Percentiles rank a stretch among this genome's conserved stretches.
Evolutionary conservation across 2,797 vertebrate species (phyloP).

Genomic region (Euphonia xanthogaster): DNA sequence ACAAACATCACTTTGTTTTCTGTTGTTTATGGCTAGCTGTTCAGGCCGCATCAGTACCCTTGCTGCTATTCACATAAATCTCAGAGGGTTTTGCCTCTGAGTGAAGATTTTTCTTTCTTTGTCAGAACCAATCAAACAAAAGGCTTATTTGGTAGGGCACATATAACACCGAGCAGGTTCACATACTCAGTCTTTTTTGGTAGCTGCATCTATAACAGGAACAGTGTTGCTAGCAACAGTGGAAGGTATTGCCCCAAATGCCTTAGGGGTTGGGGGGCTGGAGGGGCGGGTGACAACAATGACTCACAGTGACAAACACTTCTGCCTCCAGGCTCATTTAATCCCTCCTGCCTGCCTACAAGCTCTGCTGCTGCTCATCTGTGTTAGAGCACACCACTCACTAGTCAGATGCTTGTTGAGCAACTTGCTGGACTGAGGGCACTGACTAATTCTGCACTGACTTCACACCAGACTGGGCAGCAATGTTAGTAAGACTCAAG

Average conservation of each 20-base stretch:
- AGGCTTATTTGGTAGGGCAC: neutral
- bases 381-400: neutral
- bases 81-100: neutral
- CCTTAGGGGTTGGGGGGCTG: neutral
- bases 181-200: neutral
- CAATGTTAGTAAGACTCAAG: neutral
- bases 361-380: neutral
- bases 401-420: neutral
- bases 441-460: neutral
- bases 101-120: neutral
- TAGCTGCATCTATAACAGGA: neutral
- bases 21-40: constrained; percentile 1
- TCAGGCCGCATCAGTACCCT: neutral
- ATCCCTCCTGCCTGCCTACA: neutral
- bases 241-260: neutral
- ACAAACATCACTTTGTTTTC: constrained; percentile 35
- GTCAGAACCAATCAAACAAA: neutral
- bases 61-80: neutral
- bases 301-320: neutral
- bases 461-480: neutral
- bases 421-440: neutral
- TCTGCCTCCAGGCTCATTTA: neutral
- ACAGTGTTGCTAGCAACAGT: neutral
- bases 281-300: too few species aligned
- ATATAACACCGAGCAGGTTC: neutral